phyloP scores from a whole-genome alignment of 2,888 invertebrate species.

The Mesorhabditis sp. region DNA sequence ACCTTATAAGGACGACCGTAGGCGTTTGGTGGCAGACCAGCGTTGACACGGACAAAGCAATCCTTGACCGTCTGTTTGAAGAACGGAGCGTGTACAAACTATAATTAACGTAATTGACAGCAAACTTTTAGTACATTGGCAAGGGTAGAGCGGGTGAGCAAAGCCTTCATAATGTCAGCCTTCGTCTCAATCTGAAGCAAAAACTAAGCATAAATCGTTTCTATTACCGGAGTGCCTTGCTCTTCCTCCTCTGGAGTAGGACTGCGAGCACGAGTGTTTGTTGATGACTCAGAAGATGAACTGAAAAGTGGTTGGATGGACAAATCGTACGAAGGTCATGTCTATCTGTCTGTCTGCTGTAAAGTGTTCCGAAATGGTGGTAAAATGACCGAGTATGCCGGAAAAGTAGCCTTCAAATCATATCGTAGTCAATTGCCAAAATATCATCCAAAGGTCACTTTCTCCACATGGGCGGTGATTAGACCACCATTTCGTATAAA shows the following conservation, averaged over 20 bases:
- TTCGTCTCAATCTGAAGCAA: conserved; percentile 68
- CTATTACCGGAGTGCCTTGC: conserved; percentile 86
- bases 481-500: too few relatives aligned
- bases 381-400: neutral
- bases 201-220: conserved; percentile 69
- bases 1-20: neutral
- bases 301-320: too few relatives aligned
- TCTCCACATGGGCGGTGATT: too few relatives aligned
- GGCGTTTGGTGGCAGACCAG: conserved; percentile 64
- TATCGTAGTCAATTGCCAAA: too few relatives aligned
- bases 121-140: too few relatives aligned
- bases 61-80: conserved; percentile 84
- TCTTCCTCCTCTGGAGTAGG: conserved; percentile 62
- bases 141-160: conserved; percentile 81
- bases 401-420: too few relatives aligned
- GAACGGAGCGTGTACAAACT: conserved; percentile 89
- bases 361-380: neutral
- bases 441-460: too few relatives aligned
- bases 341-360: too few relatives aligned
- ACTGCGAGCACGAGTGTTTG: neutral
- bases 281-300: neutral
- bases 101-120: too few relatives aligned
- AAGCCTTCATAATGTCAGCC: conserved; percentile 80
- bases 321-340: too few relatives aligned
- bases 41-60: conserved; percentile 90